Percentiles rank a stretch among this genome's conserved stretches.
phyloP scores from a whole-genome alignment of 2,888 invertebrate genomes.

The Oligia fasciuncula region DNA sequence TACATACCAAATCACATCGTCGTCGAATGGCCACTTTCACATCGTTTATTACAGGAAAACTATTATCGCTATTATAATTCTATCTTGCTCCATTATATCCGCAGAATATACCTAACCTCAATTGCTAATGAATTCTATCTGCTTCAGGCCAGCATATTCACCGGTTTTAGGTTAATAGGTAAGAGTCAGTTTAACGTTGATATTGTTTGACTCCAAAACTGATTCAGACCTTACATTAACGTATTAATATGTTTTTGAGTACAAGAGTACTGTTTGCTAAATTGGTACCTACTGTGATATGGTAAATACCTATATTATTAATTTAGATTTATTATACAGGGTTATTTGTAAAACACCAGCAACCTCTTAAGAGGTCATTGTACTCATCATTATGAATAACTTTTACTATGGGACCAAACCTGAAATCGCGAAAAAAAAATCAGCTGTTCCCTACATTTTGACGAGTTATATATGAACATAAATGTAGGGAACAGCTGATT shows the following conservation, averaged over 20 bases:
- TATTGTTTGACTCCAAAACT: conserved; percentile 22
- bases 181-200: conserved; percentile 12
- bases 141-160: conserved; percentile 14
- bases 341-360: too few species aligned
- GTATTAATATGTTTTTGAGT: conserved; percentile 5
- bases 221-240: conserved; percentile 24
- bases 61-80: conserved; percentile 3
- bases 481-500: too few species aligned
- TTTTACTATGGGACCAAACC: too few species aligned
- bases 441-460: too few species aligned
- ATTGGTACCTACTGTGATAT: background rate
- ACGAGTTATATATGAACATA: too few species aligned
- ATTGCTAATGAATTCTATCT: conserved; percentile 33
- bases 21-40: background rate
- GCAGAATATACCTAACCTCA: conserved; percentile 28
- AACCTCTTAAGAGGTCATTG: too few species aligned
- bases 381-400: too few species aligned
- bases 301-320: background rate
- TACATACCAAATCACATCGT: background rate
- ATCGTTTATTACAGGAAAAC: background rate
- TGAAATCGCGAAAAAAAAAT: too few species aligned
- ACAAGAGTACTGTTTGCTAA: background rate
- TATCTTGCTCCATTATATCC: background rate
- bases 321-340: too few species aligned
- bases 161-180: conserved; percentile 36